Evolutionary conservation across 2,113 vertebrate species (phyloP), one percentile per base, ranked within the genome.

Genomic region (Drymodes brunneopygia): DNA sequence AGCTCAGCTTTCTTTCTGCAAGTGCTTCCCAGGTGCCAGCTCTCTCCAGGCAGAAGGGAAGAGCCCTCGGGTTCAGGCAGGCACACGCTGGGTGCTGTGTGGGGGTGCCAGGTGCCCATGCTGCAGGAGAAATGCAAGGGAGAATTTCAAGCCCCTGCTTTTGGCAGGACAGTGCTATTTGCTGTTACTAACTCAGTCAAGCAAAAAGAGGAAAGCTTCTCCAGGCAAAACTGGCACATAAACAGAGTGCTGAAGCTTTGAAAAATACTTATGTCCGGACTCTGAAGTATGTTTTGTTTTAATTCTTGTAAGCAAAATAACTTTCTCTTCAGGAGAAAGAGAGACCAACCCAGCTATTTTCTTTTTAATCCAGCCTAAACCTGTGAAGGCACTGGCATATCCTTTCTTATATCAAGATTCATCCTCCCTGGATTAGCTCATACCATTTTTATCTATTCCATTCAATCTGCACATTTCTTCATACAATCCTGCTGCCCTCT

Each of bases 301-400:
- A 54, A 70, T 72, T 88, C 16, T 45, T 81, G 1, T 50, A 36
- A 72, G 77, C 23, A 71, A 86, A 94, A 69, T 8, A 44, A 51
- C 44, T 56, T 71, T 74, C 27, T 79, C 12, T 38, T 92, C 69
- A 62, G 35, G 11, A 33, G 73, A 69, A 90, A 66, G 54, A 86
- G 50, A 77, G 18, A 86, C 29, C 40, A 67, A 25, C 20, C 9
- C 81, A 90, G 15, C 7, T 89, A 35, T 72, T 89, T 90, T 45
- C 42, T 72, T 64, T 71, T 93, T 50, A 88, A 81, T 77, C 47
- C 38, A 81, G 18, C 28, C 48, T 72, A 87, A 95, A 65, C 48
- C 38, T 56, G 2, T 57, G 53, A 80, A 64, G 58, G 33, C 47
- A 48, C 38, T 61, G 28, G 17, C 35, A 33, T 36, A 71, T 57